Conservation (phyloP, 2,888 invertebrate genomes). For the Calliphora vomitoria region DNA sequence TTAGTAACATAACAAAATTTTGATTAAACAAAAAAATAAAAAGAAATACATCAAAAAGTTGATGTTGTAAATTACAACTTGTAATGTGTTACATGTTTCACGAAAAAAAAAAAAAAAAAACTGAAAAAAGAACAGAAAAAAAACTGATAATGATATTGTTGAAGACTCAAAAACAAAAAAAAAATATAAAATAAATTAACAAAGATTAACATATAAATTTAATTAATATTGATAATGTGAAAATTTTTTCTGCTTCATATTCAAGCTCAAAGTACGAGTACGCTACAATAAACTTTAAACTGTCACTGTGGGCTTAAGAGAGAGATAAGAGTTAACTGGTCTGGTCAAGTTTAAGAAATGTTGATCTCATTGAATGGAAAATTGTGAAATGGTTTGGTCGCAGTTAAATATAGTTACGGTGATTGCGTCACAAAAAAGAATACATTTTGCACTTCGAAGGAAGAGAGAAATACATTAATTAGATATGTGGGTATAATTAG, state of each 20-base stretch:
- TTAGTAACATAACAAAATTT: background rate
- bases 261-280: constrained; percentile 9
- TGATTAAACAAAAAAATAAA: background rate
- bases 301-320: background rate
- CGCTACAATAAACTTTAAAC: background rate
- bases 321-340: background rate
- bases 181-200: background rate
- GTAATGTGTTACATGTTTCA: constrained; percentile 4
- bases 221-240: background rate
- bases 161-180: background rate
- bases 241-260: background rate
- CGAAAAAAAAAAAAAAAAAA: background rate
- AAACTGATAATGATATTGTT: background rate
- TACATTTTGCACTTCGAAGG: too few species aligned
- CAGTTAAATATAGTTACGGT: too few species aligned
- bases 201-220: constrained; percentile 12
- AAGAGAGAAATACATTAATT: too few species aligned
- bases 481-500: too few species aligned
- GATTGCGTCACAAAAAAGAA: too few species aligned
- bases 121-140: background rate
- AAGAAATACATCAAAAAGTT: background rate
- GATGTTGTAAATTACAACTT: constrained; percentile 9
- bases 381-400: background rate
- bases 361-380: background rate
- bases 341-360: background rate